Evolutionary conservation across 2,888 invertebrate species (phyloP).

Genomic region (Lomographa bimaculata): DNA sequence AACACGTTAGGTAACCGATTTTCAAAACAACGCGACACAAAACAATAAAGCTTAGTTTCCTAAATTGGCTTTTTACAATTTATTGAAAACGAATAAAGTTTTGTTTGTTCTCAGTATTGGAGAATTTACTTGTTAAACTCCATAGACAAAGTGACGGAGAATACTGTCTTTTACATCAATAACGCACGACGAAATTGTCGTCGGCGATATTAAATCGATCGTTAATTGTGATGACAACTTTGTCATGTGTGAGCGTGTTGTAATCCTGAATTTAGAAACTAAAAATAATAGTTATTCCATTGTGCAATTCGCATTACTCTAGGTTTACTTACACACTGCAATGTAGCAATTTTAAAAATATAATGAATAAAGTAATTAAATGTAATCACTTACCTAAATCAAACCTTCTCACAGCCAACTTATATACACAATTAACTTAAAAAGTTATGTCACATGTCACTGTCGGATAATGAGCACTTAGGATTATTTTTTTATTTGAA

Average conservation of each 20-base stretch:
- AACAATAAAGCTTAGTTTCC: slow-evolving; percentile 12
- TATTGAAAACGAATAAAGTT: slow-evolving; percentile 2
- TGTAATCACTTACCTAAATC: slow-evolving; percentile 52
- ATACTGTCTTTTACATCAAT: too few species aligned
- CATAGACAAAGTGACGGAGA: too few species aligned
- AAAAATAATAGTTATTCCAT: slow-evolving; percentile 2
- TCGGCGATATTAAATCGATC: too few species aligned
- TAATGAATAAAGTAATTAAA: slow-evolving; percentile 38
- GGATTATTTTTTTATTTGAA: too few species aligned
- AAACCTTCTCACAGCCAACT: slow-evolving; percentile 47
- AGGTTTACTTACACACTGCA: slow-evolving; percentile 4
- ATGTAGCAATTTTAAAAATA: slow-evolving; percentile 27
- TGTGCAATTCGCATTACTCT: slow-evolving; percentile 6
- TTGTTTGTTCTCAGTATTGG: slow-evolving; percentile 2
- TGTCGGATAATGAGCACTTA: slow-evolving; percentile 32
- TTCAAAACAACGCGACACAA: slow-evolving; percentile 12
- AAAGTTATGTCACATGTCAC: slow-evolving; percentile 52
- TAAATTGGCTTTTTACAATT: slow-evolving; percentile 15
- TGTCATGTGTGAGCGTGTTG: too few species aligned
- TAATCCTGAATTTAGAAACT: too few species aligned
- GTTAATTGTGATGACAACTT: too few species aligned
- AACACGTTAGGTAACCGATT: slow-evolving; percentile 6
- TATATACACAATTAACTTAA: slow-evolving; percentile 36
- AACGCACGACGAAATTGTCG: too few species aligned
- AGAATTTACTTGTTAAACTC: too few species aligned